Base-by-base conservation (phyloP, 2,888 invertebrate species). In the Leptopilina drosophilae region DNA sequence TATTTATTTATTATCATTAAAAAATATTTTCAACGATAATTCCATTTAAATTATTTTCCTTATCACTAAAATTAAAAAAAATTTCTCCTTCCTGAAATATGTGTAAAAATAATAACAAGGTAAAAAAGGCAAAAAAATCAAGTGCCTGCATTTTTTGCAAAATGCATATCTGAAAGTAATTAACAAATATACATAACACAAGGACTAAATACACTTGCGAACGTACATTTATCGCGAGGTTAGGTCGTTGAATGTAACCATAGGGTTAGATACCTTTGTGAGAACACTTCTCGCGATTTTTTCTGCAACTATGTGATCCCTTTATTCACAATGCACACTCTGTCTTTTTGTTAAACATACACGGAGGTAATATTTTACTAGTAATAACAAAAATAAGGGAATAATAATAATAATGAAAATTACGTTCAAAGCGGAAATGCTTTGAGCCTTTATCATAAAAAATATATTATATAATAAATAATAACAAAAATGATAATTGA, bases 231-330 rank as follows among this genome's bases (percentile, higher is more conserved):
- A 73, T 73, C 73, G 56, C 56, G 56, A 73, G 56, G 33, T 73
- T 56, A 40, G 73, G 56, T 73, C 56, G 56, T 73, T 73, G 53
- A 73, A 73, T 73, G 33, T 73, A 59, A 49, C 12, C n/a, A 73
- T 73, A 73, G 73, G 56, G 56, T 73, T 73, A 69, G 69, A 69
- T 69, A 53, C 69, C 53, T 53, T 33, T 56, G 73, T 73, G 56
- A 73, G 73, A 73, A 56, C 33, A n/a, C n/a, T 73, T 73, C 73
- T 73, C 73, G 73, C 56, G 73, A 73, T 73, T 73, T 33, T 56
- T 73, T 33, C 56, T 73, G 73, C 33, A 73, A n/a, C n/a, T 53
- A 56, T 56, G 7, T 42, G 6, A 42, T 56, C 33, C 15, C n/a
- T 73, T 33, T 56, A 73, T 69, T 49, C 33, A 49, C 4, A 49